Conservation (phyloP, 1,140 invertebrate species). For the Cyclina sinensis region DNA sequence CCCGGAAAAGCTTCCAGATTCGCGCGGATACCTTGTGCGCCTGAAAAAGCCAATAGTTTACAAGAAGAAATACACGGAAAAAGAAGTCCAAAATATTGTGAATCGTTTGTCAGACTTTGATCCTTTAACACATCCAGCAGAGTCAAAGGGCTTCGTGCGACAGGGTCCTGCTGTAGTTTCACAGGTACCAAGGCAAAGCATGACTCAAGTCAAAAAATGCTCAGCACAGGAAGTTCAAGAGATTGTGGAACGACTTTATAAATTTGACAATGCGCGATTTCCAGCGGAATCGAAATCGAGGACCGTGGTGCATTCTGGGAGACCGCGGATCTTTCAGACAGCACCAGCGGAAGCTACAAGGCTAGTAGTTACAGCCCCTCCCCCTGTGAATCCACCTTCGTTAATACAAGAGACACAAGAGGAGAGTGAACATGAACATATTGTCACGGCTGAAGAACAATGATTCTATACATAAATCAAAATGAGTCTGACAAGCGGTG, state of each 20-base stretch:
- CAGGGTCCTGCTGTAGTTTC: slow-evolving; percentile 39
- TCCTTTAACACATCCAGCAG: slow-evolving; percentile 46
- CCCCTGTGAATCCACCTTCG: neutral
- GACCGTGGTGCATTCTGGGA: slow-evolving; percentile 20
- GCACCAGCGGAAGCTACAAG: neutral
- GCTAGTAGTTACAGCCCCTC: neutral
- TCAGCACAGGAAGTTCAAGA: slow-evolving; percentile 62
- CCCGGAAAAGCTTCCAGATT: slow-evolving; percentile 59
- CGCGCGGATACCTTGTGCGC: slow-evolving; percentile 48
- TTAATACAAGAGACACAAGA: neutral
- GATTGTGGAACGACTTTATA: slow-evolving; percentile 62
- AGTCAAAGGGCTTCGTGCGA: slow-evolving; percentile 46
- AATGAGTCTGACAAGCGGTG: too few species aligned
- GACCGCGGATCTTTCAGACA: slow-evolving; percentile 39
- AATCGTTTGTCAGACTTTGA: slow-evolving; percentile 60
- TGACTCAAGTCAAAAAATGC: slow-evolving; percentile 60
- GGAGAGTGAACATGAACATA: neutral
- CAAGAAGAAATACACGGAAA: slow-evolving; percentile 63
- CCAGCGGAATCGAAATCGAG: slow-evolving; percentile 39
- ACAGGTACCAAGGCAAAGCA: slow-evolving; percentile 60
- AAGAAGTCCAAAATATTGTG: slow-evolving; percentile 57
- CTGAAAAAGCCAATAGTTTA: slow-evolving; percentile 61
- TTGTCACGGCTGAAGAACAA: neutral
- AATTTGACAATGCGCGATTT: slow-evolving; percentile 45
- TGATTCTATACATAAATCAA: too few species aligned